A percentile compares a stretch with the other conserved stretches of the same genome.
Evolutionary conservation across 2,113 vertebrate genomes (phyloP).

Genomic region (Indri indri): DNA sequence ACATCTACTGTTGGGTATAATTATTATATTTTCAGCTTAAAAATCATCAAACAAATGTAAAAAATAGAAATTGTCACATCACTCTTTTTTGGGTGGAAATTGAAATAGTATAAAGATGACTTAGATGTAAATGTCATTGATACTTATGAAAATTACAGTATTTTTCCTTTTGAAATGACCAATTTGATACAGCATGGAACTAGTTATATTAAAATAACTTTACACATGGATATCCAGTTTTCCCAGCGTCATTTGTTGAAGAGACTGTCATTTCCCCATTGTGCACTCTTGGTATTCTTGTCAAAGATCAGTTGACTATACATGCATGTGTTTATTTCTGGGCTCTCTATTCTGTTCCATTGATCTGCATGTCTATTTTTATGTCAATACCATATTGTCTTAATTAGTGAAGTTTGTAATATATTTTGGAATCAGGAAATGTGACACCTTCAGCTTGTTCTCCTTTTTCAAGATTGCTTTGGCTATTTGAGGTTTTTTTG

Average conservation of each 20-base stretch:
- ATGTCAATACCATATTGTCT: not conserved
- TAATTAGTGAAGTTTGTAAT: not conserved
- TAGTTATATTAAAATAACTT: not conserved
- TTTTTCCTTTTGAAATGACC: not conserved
- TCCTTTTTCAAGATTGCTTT: not conserved
- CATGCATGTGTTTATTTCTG: not conserved
- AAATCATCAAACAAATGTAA: not conserved
- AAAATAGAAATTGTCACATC: not conserved
- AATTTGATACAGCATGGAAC: not conserved
- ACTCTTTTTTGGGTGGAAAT: not conserved
- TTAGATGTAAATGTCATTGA: not conserved
- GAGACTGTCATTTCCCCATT: not conserved
- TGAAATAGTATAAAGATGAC: not conserved
- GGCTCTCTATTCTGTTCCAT: not conserved
- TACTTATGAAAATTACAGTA: not conserved
- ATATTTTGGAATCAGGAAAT: not conserved
- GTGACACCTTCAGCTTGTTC: not conserved
- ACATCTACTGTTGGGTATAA: not conserved
- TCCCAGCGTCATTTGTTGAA: not conserved
- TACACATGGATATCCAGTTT: not conserved
- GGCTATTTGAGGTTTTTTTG: not conserved
- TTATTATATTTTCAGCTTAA: not conserved
- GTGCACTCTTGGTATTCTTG: not conserved
- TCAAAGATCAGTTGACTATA: not conserved
- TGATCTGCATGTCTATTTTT: not conserved